These are phyloP conservation scores for Dendrocopos noguchii DNA, from an alignment of 2,113 vertebrate species.

Conservation along the genomic window DNA sequence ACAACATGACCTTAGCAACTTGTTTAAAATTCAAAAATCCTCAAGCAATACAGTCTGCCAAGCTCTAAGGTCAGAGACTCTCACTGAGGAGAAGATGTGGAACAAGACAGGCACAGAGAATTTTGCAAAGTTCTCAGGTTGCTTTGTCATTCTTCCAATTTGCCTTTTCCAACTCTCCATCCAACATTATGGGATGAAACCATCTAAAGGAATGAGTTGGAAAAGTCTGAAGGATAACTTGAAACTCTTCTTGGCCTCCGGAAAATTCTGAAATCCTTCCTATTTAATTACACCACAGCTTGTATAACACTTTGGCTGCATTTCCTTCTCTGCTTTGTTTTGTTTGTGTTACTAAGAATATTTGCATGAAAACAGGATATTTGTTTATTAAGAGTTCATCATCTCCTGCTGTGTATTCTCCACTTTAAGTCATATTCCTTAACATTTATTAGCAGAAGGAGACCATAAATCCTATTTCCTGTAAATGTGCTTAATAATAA, in stretches of 20 bases:
- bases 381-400: slow-evolving; percentile 67
- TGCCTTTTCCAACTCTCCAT: slow-evolving; percentile 38
- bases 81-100: neutral
- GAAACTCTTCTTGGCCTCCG: slow-evolving; percentile 35
- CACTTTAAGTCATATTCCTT: slow-evolving; percentile 54
- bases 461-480: slow-evolving; percentile 43
- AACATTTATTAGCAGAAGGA: slow-evolving; percentile 55
- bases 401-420: slow-evolving; percentile 59
- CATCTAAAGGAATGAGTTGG: slow-evolving; percentile 34
- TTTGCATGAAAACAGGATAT: slow-evolving; percentile 69
- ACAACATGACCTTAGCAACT: neutral
- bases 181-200: slow-evolving; percentile 26
- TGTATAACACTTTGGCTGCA: slow-evolving; percentile 67
- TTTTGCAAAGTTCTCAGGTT: slow-evolving; percentile 32
- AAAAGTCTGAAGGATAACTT: slow-evolving; percentile 44
- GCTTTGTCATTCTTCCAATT: slow-evolving; percentile 38
- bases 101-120: slow-evolving; percentile 5
- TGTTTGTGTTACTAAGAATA: slow-evolving; percentile 69
- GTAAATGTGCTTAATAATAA: slow-evolving; percentile 27
- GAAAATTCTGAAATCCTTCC: slow-evolving; percentile 55
- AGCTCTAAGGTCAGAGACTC: slow-evolving; percentile 29
- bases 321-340: slow-evolving; percentile 54
- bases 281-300: slow-evolving; percentile 49
- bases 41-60: neutral
- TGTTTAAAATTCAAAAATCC: neutral